Base-by-base conservation (phyloP, 1,140 invertebrate genomes). In the Maconellicoccus hirsutus region DNA sequence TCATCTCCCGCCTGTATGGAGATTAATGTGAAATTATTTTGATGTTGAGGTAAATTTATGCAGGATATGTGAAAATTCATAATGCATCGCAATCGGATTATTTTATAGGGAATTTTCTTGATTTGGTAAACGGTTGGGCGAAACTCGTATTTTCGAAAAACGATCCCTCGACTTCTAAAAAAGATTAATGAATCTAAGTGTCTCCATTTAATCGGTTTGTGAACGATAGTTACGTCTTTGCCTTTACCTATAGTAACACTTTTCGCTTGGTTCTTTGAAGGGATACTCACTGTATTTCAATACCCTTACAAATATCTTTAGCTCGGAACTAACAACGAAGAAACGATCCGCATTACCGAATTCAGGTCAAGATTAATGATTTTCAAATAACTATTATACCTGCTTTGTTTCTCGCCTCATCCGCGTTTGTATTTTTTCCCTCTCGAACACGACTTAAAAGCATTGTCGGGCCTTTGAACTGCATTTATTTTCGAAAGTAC, bases 311-410 rank as follows among this genome's bases (percentile, higher is more conserved):
- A 8, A 23, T 25, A 66, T 66, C 61, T 23, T 26, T 22, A 25
- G 61, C 61, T 25, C 25, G 61, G 22, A 66, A 66, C 21, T n/a
- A 66, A 25, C 61, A 25, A 66, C 52, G 61, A 26, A 26, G 22
- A 66, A 26, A 66, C 22, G 25, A 66, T 66, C 61, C 21, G 25
- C 22, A 66, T 66, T 25, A 66, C 10, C 21, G 25, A 66, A 66
- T 66, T 66, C 61, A 66, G 61, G 61, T 66, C 61, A 26, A 66
- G 61, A 66, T 66, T 23, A 66, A 66, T 66, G 61, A 66, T 23
- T 66, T 66, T 66, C 61, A 66, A 66, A 66, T 66, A 66, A 66
- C 61, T 26, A 66, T 66, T 66, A 66, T 66, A 66, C 61, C 61
- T 66, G 61, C 21, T 66, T 66, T 66, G 61, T 66, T 66, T 66